A percentile compares a stretch with the other conserved stretches of the same genome.
phyloP scores from a whole-genome alignment of 2,113 vertebrate genomes.

The Uropsilus gracilis region DNA sequence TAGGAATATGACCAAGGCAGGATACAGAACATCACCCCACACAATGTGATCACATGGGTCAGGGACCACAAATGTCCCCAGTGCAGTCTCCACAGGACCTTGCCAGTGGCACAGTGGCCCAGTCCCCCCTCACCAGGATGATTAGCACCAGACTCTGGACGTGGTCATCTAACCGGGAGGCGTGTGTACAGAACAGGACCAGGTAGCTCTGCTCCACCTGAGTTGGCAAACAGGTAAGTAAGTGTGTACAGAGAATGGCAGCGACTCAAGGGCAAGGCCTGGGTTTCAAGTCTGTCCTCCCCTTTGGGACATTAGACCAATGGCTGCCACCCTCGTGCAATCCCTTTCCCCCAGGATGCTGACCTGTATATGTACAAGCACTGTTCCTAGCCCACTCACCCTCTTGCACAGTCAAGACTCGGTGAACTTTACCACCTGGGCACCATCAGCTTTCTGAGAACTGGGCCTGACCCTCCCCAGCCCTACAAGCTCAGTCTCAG shows the following conservation, averaged over 20 bases:
- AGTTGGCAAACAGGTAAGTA: neutral
- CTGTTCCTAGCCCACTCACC: neutral
- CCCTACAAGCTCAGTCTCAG: neutral
- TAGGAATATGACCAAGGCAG: neutral
- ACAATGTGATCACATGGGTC: neutral
- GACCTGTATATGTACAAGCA: neutral
- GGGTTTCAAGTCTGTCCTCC: neutral
- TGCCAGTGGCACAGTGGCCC: neutral
- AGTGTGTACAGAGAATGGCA: fast-evolving
- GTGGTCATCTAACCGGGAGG: slow-evolving; percentile 91
- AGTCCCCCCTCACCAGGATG: slow-evolving; percentile 91
- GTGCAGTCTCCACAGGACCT: neutral
- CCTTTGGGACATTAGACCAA: neutral
- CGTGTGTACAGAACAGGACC: slow-evolving; percentile 96
- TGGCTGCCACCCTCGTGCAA: neutral
- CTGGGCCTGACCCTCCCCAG: no score
- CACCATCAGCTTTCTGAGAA: neutral
- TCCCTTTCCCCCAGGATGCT: neutral
- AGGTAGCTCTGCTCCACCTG: slow-evolving; percentile 97
- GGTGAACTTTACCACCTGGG: neutral
- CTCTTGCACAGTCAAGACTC: neutral
- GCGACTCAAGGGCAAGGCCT: neutral
- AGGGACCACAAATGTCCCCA: neutral
- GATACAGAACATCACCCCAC: neutral
- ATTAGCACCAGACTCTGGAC: slow-evolving; percentile 96